Evolutionary conservation across 2,888 invertebrate genomes (phyloP).

Genomic region (Lingula anatina): DNA sequence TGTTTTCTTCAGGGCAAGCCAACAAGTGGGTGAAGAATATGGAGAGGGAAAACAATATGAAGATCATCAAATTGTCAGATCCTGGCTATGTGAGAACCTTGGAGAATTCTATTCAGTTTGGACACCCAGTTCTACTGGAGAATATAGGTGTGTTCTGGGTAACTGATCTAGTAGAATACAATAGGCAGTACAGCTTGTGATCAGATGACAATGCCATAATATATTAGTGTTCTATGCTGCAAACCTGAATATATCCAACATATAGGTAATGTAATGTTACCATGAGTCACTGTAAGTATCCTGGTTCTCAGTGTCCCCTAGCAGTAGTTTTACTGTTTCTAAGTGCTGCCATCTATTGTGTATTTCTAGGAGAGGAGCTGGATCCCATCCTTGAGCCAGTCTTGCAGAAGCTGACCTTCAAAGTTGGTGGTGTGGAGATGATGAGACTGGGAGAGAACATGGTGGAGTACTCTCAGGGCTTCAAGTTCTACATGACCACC

Average conservation of each 20-base stretch:
- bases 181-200: no score
- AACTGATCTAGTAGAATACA: no score
- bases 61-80: conserved; percentile 79
- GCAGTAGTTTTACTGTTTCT: no score
- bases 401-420: conserved; percentile 74
- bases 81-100: conserved; percentile 73
- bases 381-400: conserved; percentile 70
- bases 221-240: no score
- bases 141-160: no score
- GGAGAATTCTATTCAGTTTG: conserved; percentile 72
- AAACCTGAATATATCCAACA: no score
- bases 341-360: no score
- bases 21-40: conserved; percentile 94
- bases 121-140: conserved; percentile 64
- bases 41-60: conserved; percentile 78
- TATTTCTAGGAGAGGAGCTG: conserved; percentile 61
- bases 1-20: conserved; percentile 65
- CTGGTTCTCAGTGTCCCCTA: no score
- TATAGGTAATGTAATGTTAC: no score
- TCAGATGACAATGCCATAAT: no score
- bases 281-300: no score
- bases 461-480: conserved; percentile 75
- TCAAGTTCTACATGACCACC: conserved; percentile 84
- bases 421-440: conserved; percentile 62
- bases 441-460: conserved; percentile 81